A percentile compares a stretch with the other conserved stretches of the same genome.
Conservation (phyloP, 2,113 vertebrate genomes). For the Limnothrissa miodon region DNA sequence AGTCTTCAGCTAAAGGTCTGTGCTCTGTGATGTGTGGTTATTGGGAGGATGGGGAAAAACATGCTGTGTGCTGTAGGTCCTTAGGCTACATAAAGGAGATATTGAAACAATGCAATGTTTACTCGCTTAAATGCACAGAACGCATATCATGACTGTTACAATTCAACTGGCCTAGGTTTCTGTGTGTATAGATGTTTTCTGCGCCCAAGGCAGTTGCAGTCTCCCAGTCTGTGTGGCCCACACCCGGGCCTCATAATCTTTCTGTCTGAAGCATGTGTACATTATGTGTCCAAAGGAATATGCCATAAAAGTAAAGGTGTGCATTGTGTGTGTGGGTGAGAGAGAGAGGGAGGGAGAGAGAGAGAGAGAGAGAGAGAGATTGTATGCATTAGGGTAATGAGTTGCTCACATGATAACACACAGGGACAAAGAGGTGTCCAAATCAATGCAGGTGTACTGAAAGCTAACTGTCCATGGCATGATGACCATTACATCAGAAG, state of each 20-base stretch:
- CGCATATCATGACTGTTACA: background rate
- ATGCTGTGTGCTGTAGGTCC: background rate
- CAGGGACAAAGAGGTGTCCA: background rate
- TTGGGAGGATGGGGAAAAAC: background rate
- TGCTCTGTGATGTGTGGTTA: background rate
- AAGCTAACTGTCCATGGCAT: background rate
- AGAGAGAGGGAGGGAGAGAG: no score
- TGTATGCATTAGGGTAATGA: background rate
- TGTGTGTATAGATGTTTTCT: background rate
- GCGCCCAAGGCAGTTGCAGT: background rate
- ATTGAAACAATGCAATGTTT: slow-evolving; percentile 6
- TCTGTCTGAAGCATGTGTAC: background rate
- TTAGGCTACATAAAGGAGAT: background rate
- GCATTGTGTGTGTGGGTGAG: background rate
- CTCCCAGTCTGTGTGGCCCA: background rate
- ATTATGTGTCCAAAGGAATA: slow-evolving; percentile 1
- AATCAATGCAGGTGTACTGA: background rate
- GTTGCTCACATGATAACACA: background rate
- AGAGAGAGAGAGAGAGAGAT: no score
- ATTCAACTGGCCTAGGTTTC: background rate
- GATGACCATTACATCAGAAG: background rate
- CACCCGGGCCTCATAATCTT: background rate
- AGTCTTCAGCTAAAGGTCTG: background rate
- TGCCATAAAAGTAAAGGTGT: background rate
- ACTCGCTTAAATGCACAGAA: background rate